Evolutionary conservation across 2,797 vertebrate species (phyloP).

Genomic region (Oryzias sinensis): DNA sequence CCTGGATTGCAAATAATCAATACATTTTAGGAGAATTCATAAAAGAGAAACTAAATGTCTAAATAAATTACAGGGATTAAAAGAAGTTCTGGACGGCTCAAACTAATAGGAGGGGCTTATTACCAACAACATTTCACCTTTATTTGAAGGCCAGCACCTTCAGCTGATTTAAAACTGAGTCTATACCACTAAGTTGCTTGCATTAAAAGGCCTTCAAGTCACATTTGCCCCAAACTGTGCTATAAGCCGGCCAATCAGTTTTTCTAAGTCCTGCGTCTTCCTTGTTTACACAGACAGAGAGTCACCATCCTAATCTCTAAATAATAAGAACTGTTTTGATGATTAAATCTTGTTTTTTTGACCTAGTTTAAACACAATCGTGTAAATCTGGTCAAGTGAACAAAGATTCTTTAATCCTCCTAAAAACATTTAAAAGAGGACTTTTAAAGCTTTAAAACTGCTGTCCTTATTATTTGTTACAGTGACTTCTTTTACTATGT

Average conservation of each 20-base stretch:
- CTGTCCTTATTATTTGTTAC: neutral
- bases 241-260: slow-evolving; percentile 57
- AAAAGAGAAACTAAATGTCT: neutral
- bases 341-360: slow-evolving; percentile 50
- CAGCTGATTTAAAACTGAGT: no score
- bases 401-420: neutral
- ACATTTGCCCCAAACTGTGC: slow-evolving; percentile 10
- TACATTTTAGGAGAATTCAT: slow-evolving; percentile 10
- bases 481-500: no score
- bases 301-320: slow-evolving; percentile 56
- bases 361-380: slow-evolving; percentile 43
- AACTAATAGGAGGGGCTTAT: neutral
- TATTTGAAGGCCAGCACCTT: no score
- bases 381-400: slow-evolving; percentile 32
- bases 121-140: no score
- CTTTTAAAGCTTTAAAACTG: neutral
- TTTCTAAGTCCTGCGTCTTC: slow-evolving; percentile 45
- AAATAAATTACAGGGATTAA: neutral
- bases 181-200: neutral
- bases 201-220: slow-evolving; percentile 50
- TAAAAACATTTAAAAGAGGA: neutral
- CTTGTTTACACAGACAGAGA: slow-evolving; percentile 67
- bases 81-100: neutral
- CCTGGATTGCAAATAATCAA: slow-evolving; percentile 74
- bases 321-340: slow-evolving; percentile 57